A percentile compares a stretch with the other conserved stretches of the same genome.
phyloP scores from a whole-genome alignment of 2,113 vertebrate genomes.

The Delphinus delphis region DNA sequence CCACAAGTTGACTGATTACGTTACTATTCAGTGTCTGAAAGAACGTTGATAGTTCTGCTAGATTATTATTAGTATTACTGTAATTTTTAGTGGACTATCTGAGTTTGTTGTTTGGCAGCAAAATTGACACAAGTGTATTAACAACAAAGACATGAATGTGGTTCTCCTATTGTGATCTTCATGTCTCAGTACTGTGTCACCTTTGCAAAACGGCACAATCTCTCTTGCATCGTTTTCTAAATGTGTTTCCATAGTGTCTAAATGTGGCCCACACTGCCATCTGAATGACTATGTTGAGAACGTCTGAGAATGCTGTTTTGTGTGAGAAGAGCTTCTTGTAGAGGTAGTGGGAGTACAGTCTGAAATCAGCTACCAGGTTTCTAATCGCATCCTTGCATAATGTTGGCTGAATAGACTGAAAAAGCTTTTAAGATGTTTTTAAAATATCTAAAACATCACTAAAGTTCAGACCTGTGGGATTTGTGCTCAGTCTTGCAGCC shows the following conservation, averaged over 20 bases:
- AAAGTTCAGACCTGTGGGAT: neutral
- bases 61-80: neutral
- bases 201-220: neutral
- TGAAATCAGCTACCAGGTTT: neutral
- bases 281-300: neutral
- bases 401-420: neutral
- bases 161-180: neutral
- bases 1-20: neutral
- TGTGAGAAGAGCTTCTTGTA: slow-evolving; percentile 25
- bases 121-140: neutral
- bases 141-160: neutral
- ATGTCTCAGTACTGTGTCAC: neutral
- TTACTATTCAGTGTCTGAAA: neutral
- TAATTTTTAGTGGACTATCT: neutral
- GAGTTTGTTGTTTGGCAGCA: neutral
- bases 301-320: neutral
- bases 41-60: neutral
- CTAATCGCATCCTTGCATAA: neutral
- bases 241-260: neutral
- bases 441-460: neutral
- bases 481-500: neutral
- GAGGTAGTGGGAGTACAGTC: neutral
- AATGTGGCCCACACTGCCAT: neutral
- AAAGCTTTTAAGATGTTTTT: neutral
- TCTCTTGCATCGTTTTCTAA: neutral